phyloP scores from a whole-genome alignment of 2,113 vertebrate species.

The Uria aalge region DNA sequence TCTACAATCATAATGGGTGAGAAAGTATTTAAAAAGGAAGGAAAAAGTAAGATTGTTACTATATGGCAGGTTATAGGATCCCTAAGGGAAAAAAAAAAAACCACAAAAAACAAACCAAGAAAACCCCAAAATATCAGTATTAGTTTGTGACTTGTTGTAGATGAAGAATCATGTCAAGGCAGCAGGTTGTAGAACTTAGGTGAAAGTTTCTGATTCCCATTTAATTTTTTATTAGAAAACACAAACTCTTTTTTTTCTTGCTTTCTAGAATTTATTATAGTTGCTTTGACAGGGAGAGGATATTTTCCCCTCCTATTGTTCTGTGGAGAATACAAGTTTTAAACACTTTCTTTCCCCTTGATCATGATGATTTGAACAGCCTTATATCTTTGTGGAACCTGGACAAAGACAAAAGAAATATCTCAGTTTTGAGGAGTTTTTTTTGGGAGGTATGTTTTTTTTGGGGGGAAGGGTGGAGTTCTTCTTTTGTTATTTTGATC shows the following conservation, averaged over 20 bases:
- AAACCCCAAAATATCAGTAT: not conserved
- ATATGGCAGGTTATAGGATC: not conserved
- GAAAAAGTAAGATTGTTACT: not conserved
- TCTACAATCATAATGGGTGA: not conserved
- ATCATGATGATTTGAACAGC: not conserved
- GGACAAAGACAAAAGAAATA: not conserved
- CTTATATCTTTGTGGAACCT: not conserved
- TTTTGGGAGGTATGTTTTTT: not conserved
- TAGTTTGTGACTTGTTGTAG: not conserved
- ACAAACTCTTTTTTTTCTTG: not conserved
- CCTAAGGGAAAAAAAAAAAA: not conserved
- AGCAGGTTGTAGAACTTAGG: not conserved
- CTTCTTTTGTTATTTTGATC: not conserved
- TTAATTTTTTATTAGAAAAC: not conserved
- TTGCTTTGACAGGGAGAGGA: not conserved
- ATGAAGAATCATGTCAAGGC: not conserved
- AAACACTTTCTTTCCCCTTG: not conserved
- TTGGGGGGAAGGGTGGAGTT: accelerated
- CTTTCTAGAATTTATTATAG: not conserved
- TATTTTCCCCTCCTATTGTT: not conserved
- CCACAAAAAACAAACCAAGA: accelerated
- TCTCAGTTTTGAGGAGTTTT: not conserved
- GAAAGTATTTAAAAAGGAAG: not conserved
- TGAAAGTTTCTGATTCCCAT: not conserved
- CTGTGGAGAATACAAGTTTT: not conserved